Conservation (phyloP, 2,797 vertebrate species). For the Pelodytes ibericus region DNA sequence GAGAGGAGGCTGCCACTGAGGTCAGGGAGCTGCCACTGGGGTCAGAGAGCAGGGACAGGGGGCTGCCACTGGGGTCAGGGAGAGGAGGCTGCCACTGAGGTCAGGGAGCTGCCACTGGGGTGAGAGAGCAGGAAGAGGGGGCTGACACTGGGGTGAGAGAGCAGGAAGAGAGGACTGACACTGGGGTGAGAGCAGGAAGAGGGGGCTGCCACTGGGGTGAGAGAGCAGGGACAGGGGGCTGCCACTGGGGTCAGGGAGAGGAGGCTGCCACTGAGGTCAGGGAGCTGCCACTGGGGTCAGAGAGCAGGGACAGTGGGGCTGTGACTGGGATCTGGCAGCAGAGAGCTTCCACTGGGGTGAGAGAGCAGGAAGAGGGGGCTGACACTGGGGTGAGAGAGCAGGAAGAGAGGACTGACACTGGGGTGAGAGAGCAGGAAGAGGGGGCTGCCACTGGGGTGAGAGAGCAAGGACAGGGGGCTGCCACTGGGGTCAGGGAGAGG, state of each 20-base stretch:
- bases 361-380: constrained; percentile 4
- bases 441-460: constrained; percentile 64
- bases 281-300: constrained; percentile 48
- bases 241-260: background rate
- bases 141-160: constrained; percentile 68
- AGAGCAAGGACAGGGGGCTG: constrained; percentile 4
- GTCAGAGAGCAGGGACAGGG: background rate
- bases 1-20: background rate
- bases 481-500: constrained; percentile 18
- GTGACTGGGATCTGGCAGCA: constrained; percentile 50
- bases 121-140: constrained; percentile 65
- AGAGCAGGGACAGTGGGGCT: constrained; percentile 61
- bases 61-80: constrained; percentile 72
- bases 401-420: constrained; percentile 54
- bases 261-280: background rate
- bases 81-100: constrained; percentile 26
- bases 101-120: constrained; percentile 3
- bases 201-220: background rate
- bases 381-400: constrained; percentile 68
- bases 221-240: background rate
- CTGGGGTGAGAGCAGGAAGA: constrained; percentile 38
- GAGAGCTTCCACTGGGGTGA: constrained; percentile 63
- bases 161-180: background rate
- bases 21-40: background rate
- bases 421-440: constrained; percentile 60